Conservation (phyloP, 2,113 vertebrate species). For the Lampris megalopsis region DNA sequence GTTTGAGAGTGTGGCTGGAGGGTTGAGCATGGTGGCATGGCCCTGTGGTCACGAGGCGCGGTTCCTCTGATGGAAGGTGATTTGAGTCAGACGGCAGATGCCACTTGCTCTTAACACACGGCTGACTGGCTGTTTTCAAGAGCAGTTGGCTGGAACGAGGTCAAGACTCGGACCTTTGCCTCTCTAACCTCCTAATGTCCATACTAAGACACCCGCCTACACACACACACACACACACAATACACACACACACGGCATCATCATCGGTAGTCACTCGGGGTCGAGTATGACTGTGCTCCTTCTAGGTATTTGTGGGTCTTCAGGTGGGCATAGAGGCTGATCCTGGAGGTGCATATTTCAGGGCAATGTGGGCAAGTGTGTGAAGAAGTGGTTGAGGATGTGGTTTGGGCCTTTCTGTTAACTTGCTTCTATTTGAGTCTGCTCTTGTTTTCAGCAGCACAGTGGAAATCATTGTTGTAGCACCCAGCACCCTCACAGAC, state of each 20-base stretch:
- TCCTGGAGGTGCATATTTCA: too few species aligned
- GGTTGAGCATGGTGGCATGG: slow-evolving; percentile 71
- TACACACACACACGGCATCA: background rate
- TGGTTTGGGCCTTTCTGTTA: too few species aligned
- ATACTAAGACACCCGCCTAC: slow-evolving; percentile 30
- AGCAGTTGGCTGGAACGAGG: slow-evolving; percentile 78
- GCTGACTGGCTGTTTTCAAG: slow-evolving; percentile 74
- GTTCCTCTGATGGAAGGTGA: slow-evolving; percentile 79
- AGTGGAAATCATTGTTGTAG: too few species aligned
- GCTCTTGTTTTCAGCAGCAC: too few species aligned
- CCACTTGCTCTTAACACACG: slow-evolving; percentile 81
- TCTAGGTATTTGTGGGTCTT: too few species aligned
- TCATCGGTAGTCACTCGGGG: too few species aligned
- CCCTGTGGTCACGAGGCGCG: slow-evolving; percentile 51
- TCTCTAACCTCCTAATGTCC: slow-evolving; percentile 54
- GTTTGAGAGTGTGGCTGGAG: slow-evolving; percentile 15
- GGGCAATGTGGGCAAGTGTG: too few species aligned
- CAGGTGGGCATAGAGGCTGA: too few species aligned
- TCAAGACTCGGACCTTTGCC: slow-evolving; percentile 46
- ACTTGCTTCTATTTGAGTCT: too few species aligned
- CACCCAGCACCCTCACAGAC: too few species aligned
- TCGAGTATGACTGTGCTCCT: too few species aligned
- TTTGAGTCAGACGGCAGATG: slow-evolving; percentile 83
- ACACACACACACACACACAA: slow-evolving; percentile 7
- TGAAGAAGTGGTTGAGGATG: too few species aligned